Conservation (phyloP, 2,797 vertebrate genomes). For the Esox lucius region DNA sequence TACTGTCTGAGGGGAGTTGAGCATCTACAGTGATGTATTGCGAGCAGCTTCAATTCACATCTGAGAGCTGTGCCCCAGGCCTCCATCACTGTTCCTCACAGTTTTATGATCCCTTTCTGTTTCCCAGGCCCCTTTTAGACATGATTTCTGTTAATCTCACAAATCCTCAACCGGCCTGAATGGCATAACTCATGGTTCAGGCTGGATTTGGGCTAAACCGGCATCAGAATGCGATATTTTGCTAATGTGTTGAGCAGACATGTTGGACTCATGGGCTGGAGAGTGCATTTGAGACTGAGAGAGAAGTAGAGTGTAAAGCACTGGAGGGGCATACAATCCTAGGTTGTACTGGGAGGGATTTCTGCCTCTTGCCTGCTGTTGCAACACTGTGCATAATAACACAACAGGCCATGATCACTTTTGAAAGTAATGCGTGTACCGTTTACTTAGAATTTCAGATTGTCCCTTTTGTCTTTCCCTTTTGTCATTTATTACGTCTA, state of each 20-base stretch:
- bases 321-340: too few relatives aligned
- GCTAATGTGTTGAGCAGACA: conserved; percentile 65
- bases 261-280: conserved; percentile 16
- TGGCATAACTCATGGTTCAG: conserved; percentile 69
- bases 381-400: too few relatives aligned
- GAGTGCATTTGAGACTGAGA: conserved; percentile 4
- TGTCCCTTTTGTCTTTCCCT: too few relatives aligned
- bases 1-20: conserved; percentile 1
- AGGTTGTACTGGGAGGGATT: too few relatives aligned
- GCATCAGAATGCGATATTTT: conserved; percentile 65
- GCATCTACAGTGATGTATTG: conserved; percentile 28
- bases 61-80: conserved; percentile 23
- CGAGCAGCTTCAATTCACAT: conserved; percentile 7
- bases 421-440: too few relatives aligned
- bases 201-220: conserved; percentile 66
- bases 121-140: conserved; percentile 49
- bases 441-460: too few relatives aligned
- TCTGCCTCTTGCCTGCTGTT: too few relatives aligned
- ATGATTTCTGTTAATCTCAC: conserved; percentile 60
- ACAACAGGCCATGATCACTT: too few relatives aligned
- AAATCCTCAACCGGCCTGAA: conserved; percentile 49
- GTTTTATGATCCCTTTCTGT: conserved; percentile 40
- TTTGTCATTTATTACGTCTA: too few relatives aligned
- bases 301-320: not conserved
- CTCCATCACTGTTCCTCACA: conserved; percentile 35